Percentiles rank a stretch among this genome's conserved stretches.
phyloP scores from a whole-genome alignment of 2,888 invertebrate species.

The Polia nebulosa region DNA sequence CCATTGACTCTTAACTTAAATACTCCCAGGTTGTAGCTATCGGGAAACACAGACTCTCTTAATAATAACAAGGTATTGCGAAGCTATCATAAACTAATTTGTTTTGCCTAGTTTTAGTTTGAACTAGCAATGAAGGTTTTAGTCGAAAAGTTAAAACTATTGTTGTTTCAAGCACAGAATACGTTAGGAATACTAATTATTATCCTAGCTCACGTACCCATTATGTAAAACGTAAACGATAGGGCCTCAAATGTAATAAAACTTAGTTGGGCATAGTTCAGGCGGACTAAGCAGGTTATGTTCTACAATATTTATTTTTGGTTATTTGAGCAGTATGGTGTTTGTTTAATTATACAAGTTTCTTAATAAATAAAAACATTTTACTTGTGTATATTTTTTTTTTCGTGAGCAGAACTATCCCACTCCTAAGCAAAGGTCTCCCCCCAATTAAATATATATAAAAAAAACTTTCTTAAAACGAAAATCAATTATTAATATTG shows the following conservation, averaged over 20 bases:
- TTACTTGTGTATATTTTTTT: no score
- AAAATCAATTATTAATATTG: constrained; percentile 6
- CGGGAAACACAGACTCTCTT: no score
- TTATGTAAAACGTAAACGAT: constrained; percentile 42
- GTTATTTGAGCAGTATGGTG: neutral
- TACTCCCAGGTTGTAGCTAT: no score
- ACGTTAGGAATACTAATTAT: constrained; percentile 58
- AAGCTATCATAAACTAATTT: constrained; percentile 3
- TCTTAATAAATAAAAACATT: no score
- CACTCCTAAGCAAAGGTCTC: no score
- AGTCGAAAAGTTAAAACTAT: constrained; percentile 48
- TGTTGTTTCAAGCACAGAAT: constrained; percentile 51
- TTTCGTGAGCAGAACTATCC: no score
- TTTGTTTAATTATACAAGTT: neutral
- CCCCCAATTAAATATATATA: neutral
- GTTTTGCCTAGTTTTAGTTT: neutral
- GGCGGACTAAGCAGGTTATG: neutral
- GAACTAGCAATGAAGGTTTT: constrained; percentile 8
- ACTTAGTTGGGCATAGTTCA: constrained; percentile 8
- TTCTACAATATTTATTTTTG: neutral
- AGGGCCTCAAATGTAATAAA: constrained; percentile 31
- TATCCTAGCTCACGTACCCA: constrained; percentile 29
- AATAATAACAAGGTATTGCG: no score
- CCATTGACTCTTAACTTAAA: no score
- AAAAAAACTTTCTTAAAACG: neutral